Evolutionary conservation across 2,113 vertebrate species (phyloP).

Genomic region (Xiphias gladius): DNA sequence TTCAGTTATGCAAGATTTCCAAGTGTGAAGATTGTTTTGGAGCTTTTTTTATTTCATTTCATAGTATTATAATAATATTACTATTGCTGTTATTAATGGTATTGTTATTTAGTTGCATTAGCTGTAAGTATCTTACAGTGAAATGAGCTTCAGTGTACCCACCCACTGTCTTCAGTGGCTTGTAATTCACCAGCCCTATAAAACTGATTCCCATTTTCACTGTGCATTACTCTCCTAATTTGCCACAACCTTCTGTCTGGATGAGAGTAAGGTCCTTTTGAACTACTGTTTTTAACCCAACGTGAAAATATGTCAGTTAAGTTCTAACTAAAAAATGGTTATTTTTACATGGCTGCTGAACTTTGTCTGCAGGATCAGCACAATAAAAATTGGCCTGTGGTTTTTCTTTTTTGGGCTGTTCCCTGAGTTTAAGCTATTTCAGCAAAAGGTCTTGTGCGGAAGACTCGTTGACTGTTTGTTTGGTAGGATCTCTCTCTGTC

Average conservation of each 20-base stretch:
- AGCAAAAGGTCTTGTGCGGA: slow-evolving; percentile 1
- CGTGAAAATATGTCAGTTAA: slow-evolving; percentile 25
- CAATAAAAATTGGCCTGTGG: slow-evolving; percentile 3
- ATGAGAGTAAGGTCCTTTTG: slow-evolving; percentile 23
- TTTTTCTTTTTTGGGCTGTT: neutral
- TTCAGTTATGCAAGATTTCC: slow-evolving; percentile 74
- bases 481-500: slow-evolving; percentile 7
- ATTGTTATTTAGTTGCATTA: slow-evolving; percentile 62
- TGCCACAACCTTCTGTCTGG: slow-evolving; percentile 8
- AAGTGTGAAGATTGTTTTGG: slow-evolving; percentile 58
- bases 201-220: slow-evolving; percentile 21
- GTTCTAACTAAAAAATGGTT: slow-evolving; percentile 28
- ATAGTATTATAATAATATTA: slow-evolving; percentile 62
- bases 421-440: neutral
- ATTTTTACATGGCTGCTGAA: slow-evolving; percentile 31
- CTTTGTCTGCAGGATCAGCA: slow-evolving; percentile 42
- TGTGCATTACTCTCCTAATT: slow-evolving; percentile 35
- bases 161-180: slow-evolving; percentile 52
- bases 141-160: slow-evolving; percentile 56
- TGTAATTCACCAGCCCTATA: slow-evolving; percentile 52
- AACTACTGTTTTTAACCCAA: slow-evolving; percentile 49
- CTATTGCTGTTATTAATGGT: slow-evolving; percentile 62
- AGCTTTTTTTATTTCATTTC: slow-evolving; percentile 63
- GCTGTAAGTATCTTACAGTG: slow-evolving; percentile 69
- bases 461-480: neutral